phyloP scores from a whole-genome alignment of 2,888 invertebrate genomes.

The Drosophila gaucha region DNA sequence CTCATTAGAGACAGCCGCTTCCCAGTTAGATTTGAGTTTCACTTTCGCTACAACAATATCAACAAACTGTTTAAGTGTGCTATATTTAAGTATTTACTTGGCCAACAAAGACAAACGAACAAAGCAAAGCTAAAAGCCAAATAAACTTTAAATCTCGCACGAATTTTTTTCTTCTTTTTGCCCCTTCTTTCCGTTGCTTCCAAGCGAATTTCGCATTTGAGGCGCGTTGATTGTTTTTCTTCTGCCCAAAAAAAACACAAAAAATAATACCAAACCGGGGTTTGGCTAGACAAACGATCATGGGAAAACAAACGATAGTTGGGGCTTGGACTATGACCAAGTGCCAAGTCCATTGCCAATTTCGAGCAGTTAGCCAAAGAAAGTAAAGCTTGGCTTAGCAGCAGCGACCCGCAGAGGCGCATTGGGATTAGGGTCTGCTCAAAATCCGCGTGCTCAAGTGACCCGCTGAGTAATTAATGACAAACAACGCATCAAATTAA shows the following conservation, averaged over 20 bases:
- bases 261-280: constrained; percentile 19
- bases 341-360: constrained; percentile 70
- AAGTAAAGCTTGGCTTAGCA: constrained; percentile 56
- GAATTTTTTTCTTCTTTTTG: constrained; percentile 28
- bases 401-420: constrained; percentile 24
- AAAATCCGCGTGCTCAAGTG: constrained; percentile 68
- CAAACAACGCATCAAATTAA: constrained; percentile 37
- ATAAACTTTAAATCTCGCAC: constrained; percentile 61
- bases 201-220: constrained; percentile 71
- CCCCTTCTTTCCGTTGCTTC: constrained; percentile 44
- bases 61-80: constrained; percentile 72
- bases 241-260: constrained; percentile 19
- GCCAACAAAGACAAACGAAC: constrained; percentile 59
- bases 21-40: constrained; percentile 51
- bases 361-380: constrained; percentile 61
- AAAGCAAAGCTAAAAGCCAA: constrained; percentile 60
- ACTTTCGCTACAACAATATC: constrained; percentile 72
- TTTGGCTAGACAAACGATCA: constrained; percentile 72
- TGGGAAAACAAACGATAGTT: constrained; percentile 60
- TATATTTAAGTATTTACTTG: constrained; percentile 80
- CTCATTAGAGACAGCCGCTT: constrained; percentile 69
- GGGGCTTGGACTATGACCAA: constrained; percentile 10
- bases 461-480: constrained; percentile 76
- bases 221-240: constrained; percentile 76
- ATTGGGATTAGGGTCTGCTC: constrained; percentile 9